Base-by-base conservation (phyloP, 2,797 vertebrate species). In the Heteromormyrus szaboi region DNA sequence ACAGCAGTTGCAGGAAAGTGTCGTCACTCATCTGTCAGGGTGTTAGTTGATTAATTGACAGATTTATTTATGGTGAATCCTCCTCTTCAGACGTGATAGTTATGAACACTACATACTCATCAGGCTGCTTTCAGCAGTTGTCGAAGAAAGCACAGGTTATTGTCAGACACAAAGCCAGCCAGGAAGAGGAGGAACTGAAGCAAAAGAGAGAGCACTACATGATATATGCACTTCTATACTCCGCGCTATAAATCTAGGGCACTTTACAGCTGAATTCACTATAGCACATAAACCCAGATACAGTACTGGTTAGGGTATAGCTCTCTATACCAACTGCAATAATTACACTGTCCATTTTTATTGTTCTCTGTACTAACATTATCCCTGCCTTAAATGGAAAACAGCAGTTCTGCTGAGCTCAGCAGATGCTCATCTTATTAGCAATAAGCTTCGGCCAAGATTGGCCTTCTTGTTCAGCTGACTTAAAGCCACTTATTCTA, bases 351-450 rank as follows among this genome's bases (percentile, higher is more conserved):
- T 86, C 46, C 56, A 11, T 51, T 89, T 89, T 72, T 72, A 86
- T 59, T 44, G 54, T 85, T 76, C 62, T 44, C 25, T 86, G 62
- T 44, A 46, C 54, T 17, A 68, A 72, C 84, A 51, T 68, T 53
- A 86, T 89, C 84, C 48, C 37, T 53, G 59, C 68, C 79, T 72
- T 86, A 89, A 84, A 86, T 89, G 84, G 88, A 51, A 76, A 86
- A 46, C 56, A 33, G 84, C 88, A 65, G 85, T 48, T 48, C 56
- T 68, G 56, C 22, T 54, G 59, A 56, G 48, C 37, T 86, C 65
- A 76, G 88, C 85, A 86, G 62, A 89, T 89, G 53, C 29, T 54
- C 59, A 86, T 89, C 88, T 87, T 68, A 65, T 87, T 72, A 86
- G 62, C 62, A 53, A 76, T 33, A 51, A 33, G 46, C 83, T 76